These are phyloP conservation scores for Stenodera caucasica DNA, from an alignment of 2,888 invertebrate genomes.

Conservation along the genomic window DNA sequence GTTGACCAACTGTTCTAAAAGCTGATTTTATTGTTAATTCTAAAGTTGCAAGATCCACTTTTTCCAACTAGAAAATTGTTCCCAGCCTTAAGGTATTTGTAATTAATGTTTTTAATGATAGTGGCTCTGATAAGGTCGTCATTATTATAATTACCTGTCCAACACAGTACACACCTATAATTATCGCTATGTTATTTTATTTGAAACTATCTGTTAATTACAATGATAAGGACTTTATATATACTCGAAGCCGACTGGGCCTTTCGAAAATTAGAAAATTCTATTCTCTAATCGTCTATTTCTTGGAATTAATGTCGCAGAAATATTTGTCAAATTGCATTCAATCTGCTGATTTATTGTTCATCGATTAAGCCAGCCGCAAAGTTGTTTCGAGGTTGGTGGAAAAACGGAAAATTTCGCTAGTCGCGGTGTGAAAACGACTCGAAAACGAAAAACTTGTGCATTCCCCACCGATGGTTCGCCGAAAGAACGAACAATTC, in stretches of 20 bases:
- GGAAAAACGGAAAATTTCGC: background rate
- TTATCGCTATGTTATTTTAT: background rate
- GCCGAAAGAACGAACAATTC: slow-evolving; percentile 26
- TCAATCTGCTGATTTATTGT: background rate
- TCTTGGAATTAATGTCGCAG: background rate
- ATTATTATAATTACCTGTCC: slow-evolving; percentile 7
- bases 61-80: background rate
- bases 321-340: slow-evolving; percentile 1
- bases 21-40: no score
- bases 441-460: background rate
- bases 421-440: background rate
- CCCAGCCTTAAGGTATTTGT: background rate
- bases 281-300: background rate
- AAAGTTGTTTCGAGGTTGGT: background rate
- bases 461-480: no score
- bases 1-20: no score
- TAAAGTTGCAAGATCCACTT: background rate
- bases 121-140: slow-evolving; percentile 1
- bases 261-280: no score
- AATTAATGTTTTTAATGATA: slow-evolving; percentile 4
- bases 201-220: slow-evolving; percentile 3
- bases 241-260: no score
- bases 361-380: background rate
- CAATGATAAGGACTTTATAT: background rate
- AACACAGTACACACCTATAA: background rate